Percentiles rank a stretch among this genome's conserved stretches.
Evolutionary conservation across 2,113 vertebrate genomes (phyloP).

Genomic region (Pachycephala philippinensis): DNA sequence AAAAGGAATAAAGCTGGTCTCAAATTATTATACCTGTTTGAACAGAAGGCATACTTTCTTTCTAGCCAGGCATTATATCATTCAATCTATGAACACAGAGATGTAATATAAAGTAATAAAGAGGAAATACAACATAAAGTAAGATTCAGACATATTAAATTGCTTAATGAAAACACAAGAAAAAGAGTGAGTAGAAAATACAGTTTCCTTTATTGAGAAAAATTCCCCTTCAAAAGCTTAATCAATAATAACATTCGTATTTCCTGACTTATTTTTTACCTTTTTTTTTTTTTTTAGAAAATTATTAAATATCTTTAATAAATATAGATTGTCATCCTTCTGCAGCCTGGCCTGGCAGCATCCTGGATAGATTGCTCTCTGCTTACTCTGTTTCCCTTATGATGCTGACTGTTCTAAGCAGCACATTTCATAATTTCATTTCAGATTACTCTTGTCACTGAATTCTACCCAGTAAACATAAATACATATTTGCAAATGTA

Average conservation of each 20-base stretch:
- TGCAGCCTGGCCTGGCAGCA: neutral
- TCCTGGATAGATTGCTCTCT: neutral
- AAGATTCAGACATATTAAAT: constrained; percentile 64
- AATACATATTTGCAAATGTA: constrained; percentile 22
- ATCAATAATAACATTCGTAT: constrained; percentile 64
- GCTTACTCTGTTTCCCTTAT: neutral
- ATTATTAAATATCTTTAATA: constrained; percentile 29
- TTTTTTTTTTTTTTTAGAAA: neutral
- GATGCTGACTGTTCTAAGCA: neutral
- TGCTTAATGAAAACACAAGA: constrained; percentile 63
- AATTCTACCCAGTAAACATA: constrained; percentile 3
- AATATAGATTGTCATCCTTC: neutral
- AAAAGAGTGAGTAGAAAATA: constrained; percentile 36
- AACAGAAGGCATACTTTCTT: constrained; percentile 56
- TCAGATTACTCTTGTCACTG: constrained; percentile 20
- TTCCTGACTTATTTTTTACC: neutral
- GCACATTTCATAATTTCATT: neutral
- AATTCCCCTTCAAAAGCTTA: constrained; percentile 34
- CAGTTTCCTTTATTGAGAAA: constrained; percentile 59
- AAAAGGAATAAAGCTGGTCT: constrained; percentile 41
- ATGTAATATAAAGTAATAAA: constrained; percentile 72
- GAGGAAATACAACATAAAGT: constrained; percentile 55
- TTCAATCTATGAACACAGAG: constrained; percentile 47
- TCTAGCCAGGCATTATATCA: constrained; percentile 54
- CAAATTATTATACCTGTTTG: constrained; percentile 56